These are phyloP conservation scores for Lichenostomus cassidix DNA, from an alignment of 2,113 vertebrate genomes.

Conservation along the genomic window DNA sequence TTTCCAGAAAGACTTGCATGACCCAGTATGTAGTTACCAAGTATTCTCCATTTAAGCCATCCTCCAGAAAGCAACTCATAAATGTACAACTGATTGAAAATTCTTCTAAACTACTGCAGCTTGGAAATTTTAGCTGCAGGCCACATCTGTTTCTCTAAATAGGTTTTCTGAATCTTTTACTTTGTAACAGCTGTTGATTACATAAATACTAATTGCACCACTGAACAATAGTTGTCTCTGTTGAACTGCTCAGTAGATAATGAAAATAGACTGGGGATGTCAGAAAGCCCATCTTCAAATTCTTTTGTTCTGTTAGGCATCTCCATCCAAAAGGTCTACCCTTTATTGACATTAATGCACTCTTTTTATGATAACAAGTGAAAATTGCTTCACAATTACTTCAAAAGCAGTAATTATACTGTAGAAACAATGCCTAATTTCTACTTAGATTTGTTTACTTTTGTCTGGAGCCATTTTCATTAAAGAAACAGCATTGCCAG, in stretches of 20 bases:
- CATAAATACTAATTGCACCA: neutral
- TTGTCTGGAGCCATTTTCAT: conserved; percentile 7
- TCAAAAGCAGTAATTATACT: conserved; percentile 44
- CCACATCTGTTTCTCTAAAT: conserved; percentile 8
- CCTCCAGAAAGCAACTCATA: neutral
- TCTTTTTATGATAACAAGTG: neutral
- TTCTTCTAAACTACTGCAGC: neutral
- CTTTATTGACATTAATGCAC: neutral
- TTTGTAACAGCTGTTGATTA: conserved; percentile 43
- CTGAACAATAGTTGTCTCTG: neutral
- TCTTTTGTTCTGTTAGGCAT: neutral
- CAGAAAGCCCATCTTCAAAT: neutral
- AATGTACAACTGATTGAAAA: neutral
- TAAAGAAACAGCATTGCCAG: conserved; percentile 5
- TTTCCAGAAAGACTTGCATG: neutral
- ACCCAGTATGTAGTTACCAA: neutral
- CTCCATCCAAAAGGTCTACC: neutral
- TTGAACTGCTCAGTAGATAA: neutral
- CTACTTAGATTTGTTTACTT: conserved; percentile 35
- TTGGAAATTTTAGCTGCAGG: conserved; percentile 7
- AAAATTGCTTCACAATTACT: conserved; percentile 31
- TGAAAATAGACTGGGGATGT: neutral
- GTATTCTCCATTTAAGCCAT: neutral
- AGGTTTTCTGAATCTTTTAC: conserved; percentile 20
- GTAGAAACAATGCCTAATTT: conserved; percentile 14